These are phyloP conservation scores for Drosophila triauraria DNA, from an alignment of 1,140 invertebrate species.

Conservation along the genomic window DNA sequence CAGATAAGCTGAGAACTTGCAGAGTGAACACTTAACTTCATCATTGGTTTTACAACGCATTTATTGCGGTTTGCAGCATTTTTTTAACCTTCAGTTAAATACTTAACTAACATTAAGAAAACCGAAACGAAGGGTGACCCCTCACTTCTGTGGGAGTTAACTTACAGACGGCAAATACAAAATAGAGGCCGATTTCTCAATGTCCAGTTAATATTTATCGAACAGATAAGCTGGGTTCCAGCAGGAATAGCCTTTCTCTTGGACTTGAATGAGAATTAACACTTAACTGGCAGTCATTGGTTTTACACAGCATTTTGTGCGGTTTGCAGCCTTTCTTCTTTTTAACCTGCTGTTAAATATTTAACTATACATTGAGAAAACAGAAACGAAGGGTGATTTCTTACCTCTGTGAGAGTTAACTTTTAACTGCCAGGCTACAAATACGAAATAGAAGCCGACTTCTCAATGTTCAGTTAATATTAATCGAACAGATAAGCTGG, in stretches of 20 bases:
- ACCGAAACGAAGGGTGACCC: background rate
- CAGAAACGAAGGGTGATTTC: background rate
- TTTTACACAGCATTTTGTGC: background rate
- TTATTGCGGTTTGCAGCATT: background rate
- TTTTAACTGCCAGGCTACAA: background rate
- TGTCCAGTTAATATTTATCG: background rate
- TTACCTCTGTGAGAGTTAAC: background rate
- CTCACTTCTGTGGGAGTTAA: background rate
- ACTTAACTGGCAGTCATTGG: background rate
- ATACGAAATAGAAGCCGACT: background rate
- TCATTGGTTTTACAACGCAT: background rate
- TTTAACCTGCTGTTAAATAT: background rate
- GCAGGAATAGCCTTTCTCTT: background rate
- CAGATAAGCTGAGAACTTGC: background rate
- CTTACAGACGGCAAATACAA: background rate
- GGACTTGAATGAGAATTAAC: background rate
- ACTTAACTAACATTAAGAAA: too few relatives aligned
- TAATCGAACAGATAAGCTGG: background rate
- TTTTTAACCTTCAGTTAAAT: background rate
- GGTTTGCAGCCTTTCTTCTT: background rate
- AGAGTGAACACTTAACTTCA: background rate
- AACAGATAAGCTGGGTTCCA: background rate
- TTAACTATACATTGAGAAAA: too few relatives aligned
- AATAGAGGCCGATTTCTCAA: background rate
- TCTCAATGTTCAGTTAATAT: background rate